Evolutionary conservation across 2,888 invertebrate species (phyloP), one percentile per base, ranked within the genome.

Genomic region (Zelleria hepariella): DNA sequence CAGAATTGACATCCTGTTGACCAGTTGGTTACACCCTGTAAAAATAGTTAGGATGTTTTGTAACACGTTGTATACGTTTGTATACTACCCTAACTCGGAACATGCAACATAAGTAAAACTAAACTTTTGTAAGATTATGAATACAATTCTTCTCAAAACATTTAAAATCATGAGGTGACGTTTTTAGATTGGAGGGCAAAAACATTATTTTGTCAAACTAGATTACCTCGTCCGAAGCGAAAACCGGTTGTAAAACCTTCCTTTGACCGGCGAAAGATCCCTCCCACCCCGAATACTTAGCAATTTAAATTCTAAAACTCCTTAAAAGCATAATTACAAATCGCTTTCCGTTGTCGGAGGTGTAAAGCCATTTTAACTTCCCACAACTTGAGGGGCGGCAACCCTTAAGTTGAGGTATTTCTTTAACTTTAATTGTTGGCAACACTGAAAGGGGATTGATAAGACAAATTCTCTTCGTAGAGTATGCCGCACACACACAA

Each of bases 261-360:
- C 32, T n/a, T n/a, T 10, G 32, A 42, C 32, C n/a, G n/a, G 15
- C 32, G 32, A 42, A 42, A 42, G 15, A 42, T 42, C 32, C 32
- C 15, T 42, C 15, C 5, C 10, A 5, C 10, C 32, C 32, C 32
- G 32, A 15, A 8, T 15, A 26, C 26, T 15, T 54, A 26, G 25
- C 25, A 26, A 54, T 54, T 20, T 25, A 54, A 26, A 54, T 25
- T n/a, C 25, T 10, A 24, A 54, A 51, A 51, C 51, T 51, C 51
- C 54, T 54, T n/a, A 54, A 54, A 54, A 54, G 54, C 10, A 25
- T 54, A 7, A 26, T 24, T 54, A 25, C 54, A 54, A 26, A 54
- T 26, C 54, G 26, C 23, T 54, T 18, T 5, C 18, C 18, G 26
- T 26, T 18, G 18, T 15, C 24, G 6, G 15, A 18, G 32, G 32